Conservation (phyloP, 2,888 invertebrate species). For the Panopea generosa region DNA sequence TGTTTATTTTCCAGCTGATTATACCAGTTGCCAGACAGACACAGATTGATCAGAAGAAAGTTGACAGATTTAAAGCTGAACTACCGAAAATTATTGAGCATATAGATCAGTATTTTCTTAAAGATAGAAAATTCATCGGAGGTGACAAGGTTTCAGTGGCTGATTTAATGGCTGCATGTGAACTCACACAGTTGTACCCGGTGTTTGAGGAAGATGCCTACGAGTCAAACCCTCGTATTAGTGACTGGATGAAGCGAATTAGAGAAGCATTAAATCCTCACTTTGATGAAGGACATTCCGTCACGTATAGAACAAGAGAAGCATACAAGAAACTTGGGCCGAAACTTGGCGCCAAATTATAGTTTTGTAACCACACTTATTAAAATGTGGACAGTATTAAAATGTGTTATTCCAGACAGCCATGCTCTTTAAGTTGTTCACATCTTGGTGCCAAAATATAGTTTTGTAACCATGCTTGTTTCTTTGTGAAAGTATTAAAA, state of each 20-base stretch:
- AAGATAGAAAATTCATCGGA: slow-evolving; percentile 73
- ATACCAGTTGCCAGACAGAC: slow-evolving; percentile 72
- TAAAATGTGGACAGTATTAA: background rate
- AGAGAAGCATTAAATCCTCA: slow-evolving; percentile 68
- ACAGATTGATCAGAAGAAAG: slow-evolving; percentile 73
- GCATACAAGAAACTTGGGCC: slow-evolving; percentile 57
- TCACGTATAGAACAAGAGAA: slow-evolving; percentile 65
- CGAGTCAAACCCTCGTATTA: slow-evolving; percentile 71
- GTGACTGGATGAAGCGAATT: slow-evolving; percentile 78
- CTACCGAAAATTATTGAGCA: slow-evolving; percentile 61
- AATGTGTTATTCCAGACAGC: background rate
- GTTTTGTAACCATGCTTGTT: too few species aligned
- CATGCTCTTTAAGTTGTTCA: too few species aligned
- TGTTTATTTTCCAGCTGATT: slow-evolving; percentile 69
- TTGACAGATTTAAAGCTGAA: slow-evolving; percentile 65
- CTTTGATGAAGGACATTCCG: slow-evolving; percentile 77
- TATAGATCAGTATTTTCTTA: slow-evolving; percentile 78
- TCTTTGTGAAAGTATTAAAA: too few species aligned
- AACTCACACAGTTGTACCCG: slow-evolving; percentile 79
- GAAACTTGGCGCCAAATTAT: slow-evolving; percentile 46
- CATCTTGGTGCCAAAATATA: too few species aligned
- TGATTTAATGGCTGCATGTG: slow-evolving; percentile 81
- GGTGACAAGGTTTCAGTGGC: slow-evolving; percentile 80
- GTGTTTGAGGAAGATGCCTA: slow-evolving; percentile 75
- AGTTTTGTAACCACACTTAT: background rate